phyloP scores from a whole-genome alignment of 2,113 vertebrate species.

The Proteles cristata region DNA sequence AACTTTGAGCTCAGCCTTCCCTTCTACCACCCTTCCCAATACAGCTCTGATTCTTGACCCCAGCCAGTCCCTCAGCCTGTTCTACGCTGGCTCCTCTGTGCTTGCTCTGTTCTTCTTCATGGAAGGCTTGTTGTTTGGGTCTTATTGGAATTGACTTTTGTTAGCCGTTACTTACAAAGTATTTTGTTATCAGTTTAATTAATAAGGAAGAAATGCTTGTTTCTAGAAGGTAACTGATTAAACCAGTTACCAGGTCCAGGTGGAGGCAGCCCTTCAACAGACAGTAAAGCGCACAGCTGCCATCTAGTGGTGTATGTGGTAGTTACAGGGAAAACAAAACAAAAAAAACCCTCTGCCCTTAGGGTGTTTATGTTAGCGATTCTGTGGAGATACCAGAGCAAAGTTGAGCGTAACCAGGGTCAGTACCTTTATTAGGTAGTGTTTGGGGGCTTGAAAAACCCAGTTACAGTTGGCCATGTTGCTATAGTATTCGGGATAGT shows the following conservation, averaged over 20 bases:
- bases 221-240: not conserved
- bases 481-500: slow-evolving; percentile 88
- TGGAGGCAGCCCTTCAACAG: not conserved
- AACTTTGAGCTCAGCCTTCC: not conserved
- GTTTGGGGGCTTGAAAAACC: slow-evolving; percentile 87
- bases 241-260: not conserved
- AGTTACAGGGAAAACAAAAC: not conserved
- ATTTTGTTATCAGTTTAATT: not conserved
- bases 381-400: not conserved
- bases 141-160: not conserved
- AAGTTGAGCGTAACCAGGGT: not conserved
- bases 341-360: not conserved
- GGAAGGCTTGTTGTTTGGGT: not conserved
- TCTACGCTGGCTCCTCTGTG: not conserved
- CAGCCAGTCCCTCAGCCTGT: not conserved
- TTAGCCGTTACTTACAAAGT: not conserved
- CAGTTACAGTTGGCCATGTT: slow-evolving; percentile 87
- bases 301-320: slow-evolving; percentile 46
- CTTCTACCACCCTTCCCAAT: not conserved
- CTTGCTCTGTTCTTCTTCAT: not conserved
- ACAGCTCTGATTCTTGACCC: too few relatives aligned
- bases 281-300: not conserved
- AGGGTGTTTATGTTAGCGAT: not conserved
- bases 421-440: slow-evolving; percentile 89
- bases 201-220: not conserved